These are phyloP conservation scores for Epirrita christyi DNA, from an alignment of 2,888 invertebrate species.

Conservation along the genomic window DNA sequence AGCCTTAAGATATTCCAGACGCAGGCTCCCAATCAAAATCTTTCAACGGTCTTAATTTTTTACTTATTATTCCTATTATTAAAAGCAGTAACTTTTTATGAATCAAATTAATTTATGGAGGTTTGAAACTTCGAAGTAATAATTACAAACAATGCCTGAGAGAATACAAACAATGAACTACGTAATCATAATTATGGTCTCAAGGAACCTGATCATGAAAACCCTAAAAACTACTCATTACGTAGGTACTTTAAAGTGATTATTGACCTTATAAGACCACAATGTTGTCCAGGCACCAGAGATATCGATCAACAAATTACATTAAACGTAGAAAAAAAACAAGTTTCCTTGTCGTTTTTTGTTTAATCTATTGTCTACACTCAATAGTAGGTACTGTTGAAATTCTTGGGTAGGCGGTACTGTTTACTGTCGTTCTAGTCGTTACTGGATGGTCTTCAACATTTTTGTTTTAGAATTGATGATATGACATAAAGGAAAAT, in stretches of 20 bases:
- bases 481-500: too few species aligned
- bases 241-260: slow-evolving; percentile 9
- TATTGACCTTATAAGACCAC: slow-evolving; percentile 18
- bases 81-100: slow-evolving; percentile 12
- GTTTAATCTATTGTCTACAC: slow-evolving; percentile 25
- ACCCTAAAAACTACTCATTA: slow-evolving; percentile 3
- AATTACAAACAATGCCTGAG: slow-evolving; percentile 12
- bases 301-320: slow-evolving; percentile 29
- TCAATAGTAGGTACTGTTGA: slow-evolving; percentile 11
- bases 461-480: too few species aligned
- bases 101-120: not conserved
- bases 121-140: slow-evolving; percentile 3
- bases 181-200: slow-evolving; percentile 1
- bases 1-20: too few species aligned
- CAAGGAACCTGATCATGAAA: slow-evolving; percentile 8
- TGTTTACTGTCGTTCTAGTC: not conserved
- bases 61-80: slow-evolving; percentile 10
- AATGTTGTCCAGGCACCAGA: slow-evolving; percentile 13
- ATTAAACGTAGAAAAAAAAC: slow-evolving; percentile 22
- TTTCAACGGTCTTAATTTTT: slow-evolving; percentile 4
- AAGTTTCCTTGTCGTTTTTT: slow-evolving; percentile 32
- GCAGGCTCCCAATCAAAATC: slow-evolving; percentile 19
- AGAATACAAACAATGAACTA: slow-evolving; percentile 15
- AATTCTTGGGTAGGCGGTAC: not conserved
- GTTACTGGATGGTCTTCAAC: too few species aligned